Evolutionary conservation across 2,888 invertebrate species (phyloP).

Genomic region (Drosophila mercatorum): DNA sequence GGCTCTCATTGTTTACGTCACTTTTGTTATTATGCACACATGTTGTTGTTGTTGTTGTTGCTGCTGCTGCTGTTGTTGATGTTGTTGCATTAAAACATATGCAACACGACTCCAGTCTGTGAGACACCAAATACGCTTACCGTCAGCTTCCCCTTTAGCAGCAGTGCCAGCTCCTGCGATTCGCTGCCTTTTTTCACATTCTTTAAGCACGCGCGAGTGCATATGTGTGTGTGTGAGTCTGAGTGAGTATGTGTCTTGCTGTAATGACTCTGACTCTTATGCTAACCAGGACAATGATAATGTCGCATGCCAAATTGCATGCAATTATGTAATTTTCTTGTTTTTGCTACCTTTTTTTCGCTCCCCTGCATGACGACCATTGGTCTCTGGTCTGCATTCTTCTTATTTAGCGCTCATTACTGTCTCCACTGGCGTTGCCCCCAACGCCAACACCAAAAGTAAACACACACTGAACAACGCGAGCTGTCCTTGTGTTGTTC

Average conservation of each 20-base stretch:
- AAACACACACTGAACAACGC: slow-evolving; percentile 10
- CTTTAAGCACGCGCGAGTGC: slow-evolving; percentile 5
- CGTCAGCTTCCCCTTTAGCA: slow-evolving; percentile 33
- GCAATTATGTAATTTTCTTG: slow-evolving; percentile 81
- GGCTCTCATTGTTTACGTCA: slow-evolving; percentile 67
- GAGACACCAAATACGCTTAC: slow-evolving; percentile 41
- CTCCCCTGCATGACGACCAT: slow-evolving; percentile 23
- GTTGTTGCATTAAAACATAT: slow-evolving; percentile 61
- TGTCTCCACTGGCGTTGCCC: slow-evolving; percentile 16
- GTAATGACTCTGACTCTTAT: slow-evolving; percentile 59
- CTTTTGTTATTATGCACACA: slow-evolving; percentile 67
- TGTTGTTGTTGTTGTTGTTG: slow-evolving; percentile 32
- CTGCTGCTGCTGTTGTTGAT: slow-evolving; percentile 23
- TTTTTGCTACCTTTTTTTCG: slow-evolving; percentile 43
- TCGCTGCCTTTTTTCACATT: slow-evolving; percentile 31
- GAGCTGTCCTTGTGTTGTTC: slow-evolving; percentile 42
- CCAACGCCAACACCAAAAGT: slow-evolving; percentile 13
- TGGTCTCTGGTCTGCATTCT: slow-evolving; percentile 14
- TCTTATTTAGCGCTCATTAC: slow-evolving; percentile 51
- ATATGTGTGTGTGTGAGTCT: slow-evolving; percentile 9
- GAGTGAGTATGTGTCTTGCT: slow-evolving; percentile 13
- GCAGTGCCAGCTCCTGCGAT: slow-evolving; percentile 28
- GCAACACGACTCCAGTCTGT: slow-evolving; percentile 52
- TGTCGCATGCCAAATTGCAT: slow-evolving; percentile 83
- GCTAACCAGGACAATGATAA: slow-evolving; percentile 81